Conservation (phyloP, 2,888 invertebrate species). For the Lagria hirta region DNA sequence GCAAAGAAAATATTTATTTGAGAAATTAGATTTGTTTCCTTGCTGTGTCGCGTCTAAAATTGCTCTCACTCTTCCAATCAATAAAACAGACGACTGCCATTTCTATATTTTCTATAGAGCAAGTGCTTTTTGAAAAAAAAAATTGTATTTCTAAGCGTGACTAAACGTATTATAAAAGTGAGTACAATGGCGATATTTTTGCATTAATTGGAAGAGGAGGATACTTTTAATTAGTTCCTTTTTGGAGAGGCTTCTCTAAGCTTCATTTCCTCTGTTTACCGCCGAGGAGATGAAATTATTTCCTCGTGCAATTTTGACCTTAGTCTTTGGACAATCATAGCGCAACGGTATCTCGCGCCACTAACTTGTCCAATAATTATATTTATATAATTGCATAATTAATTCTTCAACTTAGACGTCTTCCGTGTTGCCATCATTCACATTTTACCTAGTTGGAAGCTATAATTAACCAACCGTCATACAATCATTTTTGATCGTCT, state of each 20-base stretch:
- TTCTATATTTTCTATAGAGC: slow-evolving; percentile 43
- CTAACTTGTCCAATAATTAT: slow-evolving; percentile 35
- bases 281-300: slow-evolving; percentile 30
- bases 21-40: slow-evolving; percentile 56
- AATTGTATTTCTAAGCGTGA: slow-evolving; percentile 51
- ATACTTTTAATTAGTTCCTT: slow-evolving; percentile 30
- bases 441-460: slow-evolving; percentile 4
- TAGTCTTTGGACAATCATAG: slow-evolving; percentile 32
- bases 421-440: slow-evolving; percentile 13
- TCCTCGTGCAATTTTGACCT: slow-evolving; percentile 29
- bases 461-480: slow-evolving; percentile 14
- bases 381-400: slow-evolving; percentile 40
- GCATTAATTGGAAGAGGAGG: slow-evolving; percentile 25
- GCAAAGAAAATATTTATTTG: slow-evolving; percentile 56
- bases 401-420: slow-evolving; percentile 25
- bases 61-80: slow-evolving; percentile 48
- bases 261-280: slow-evolving; percentile 29
- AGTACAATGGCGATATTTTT: slow-evolving; percentile 16
- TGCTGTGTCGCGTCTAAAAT: slow-evolving; percentile 48
- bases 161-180: slow-evolving; percentile 49
- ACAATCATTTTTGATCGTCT: slow-evolving; percentile 13
- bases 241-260: slow-evolving; percentile 14
- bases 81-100: slow-evolving; percentile 48
- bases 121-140: slow-evolving; percentile 45
- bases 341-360: slow-evolving; percentile 30